phyloP scores from a whole-genome alignment of 2,797 vertebrate genomes.

The Crypturellus tataupa region DNA sequence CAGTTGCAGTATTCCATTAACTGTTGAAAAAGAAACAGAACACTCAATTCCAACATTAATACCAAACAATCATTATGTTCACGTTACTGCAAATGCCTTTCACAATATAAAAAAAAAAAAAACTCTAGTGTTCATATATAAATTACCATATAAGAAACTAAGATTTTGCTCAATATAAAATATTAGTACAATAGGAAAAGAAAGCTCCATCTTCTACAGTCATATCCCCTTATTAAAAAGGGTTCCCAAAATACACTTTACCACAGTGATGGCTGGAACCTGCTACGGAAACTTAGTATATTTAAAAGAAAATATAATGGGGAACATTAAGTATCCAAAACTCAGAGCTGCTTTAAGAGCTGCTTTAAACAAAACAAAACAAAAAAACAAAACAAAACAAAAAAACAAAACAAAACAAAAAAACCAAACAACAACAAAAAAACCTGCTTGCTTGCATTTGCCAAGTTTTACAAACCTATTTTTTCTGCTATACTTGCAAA shows the following conservation, averaged over 20 bases:
- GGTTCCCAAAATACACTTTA: not conserved
- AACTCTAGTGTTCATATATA: not conserved
- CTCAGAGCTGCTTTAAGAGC: not conserved
- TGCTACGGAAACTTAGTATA: slow-evolving; percentile 39
- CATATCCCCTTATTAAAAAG: not conserved
- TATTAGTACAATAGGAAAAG: not conserved
- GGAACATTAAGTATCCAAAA: not conserved
- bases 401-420: too few species aligned
- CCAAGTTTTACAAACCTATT: not conserved
- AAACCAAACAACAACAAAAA: too few species aligned
- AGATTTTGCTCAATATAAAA: not conserved
- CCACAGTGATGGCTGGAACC: not conserved
- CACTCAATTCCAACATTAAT: not conserved
- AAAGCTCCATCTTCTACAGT: not conserved
- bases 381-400: too few species aligned
- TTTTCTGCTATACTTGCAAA: not conserved
- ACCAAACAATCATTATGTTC: not conserved
- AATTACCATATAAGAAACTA: not conserved
- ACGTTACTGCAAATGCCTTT: not conserved
- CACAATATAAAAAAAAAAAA: not conserved
- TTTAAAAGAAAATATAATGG: not conserved
- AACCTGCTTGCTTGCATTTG: not conserved
- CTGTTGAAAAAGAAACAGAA: not conserved
- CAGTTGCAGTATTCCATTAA: not conserved
- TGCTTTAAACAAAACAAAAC: too few species aligned